Evolutionary conservation across 1,140 invertebrate genomes (phyloP).

Genomic region (Bilobella aurantiaca): DNA sequence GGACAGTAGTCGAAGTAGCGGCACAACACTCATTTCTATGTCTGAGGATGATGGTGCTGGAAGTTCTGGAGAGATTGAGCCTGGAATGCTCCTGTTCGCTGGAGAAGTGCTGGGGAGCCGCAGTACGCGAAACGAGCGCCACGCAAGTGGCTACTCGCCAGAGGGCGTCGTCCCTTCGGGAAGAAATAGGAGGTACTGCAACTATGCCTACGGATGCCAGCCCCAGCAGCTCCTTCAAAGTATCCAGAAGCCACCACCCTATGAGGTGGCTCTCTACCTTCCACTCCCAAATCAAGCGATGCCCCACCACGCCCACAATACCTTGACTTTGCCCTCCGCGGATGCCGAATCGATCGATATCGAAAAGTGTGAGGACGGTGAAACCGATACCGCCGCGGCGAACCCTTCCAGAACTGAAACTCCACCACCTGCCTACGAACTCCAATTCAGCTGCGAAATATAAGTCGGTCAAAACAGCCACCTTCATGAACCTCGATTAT

Average conservation of each 20-base stretch:
- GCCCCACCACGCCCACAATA: neutral
- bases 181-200: neutral
- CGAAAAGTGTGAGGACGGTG: neutral
- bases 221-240: neutral
- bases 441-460: conserved; percentile 1
- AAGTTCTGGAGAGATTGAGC: no score
- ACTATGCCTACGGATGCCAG: neutral
- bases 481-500: no score
- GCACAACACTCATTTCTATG: neutral
- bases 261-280: conserved; percentile 30
- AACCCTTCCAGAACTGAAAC: neutral
- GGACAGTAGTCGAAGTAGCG: neutral
- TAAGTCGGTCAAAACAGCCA: no score
- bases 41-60: conserved; percentile 15
- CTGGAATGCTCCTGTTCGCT: no score
- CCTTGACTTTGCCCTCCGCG: neutral
- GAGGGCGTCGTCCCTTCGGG: neutral
- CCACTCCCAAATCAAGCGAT: conserved; percentile 18
- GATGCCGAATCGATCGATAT: neutral
- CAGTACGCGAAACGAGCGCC: neutral
- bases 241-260: conserved; percentile 23
- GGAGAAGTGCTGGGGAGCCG: neutral
- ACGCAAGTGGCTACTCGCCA: neutral
- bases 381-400: neutral
- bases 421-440: neutral